Evolutionary conservation across 2,888 invertebrate genomes (phyloP), one percentile per base, ranked within the genome.

Genomic region (Mycalesis mineus): DNA sequence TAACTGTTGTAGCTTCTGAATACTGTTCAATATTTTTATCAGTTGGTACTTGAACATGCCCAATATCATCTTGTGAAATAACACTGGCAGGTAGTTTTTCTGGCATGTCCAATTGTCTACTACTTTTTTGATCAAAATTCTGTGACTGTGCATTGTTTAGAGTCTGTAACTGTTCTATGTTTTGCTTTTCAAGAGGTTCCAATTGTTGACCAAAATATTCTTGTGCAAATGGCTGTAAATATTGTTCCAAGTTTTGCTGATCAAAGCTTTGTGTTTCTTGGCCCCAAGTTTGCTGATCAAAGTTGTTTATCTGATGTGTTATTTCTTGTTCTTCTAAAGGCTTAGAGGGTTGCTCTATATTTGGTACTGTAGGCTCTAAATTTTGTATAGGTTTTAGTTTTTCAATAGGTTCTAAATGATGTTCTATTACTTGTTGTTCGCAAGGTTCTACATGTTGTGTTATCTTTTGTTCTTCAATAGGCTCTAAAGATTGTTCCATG

Each of bases 381-480:
- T 22, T 22, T 5, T 22, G 22, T 22, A 5, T 40, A 63, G 52
- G 52, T 68, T 61, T 65, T 67, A 63, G 6, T 14, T 2, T 65
- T 13, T 58, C 61, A 47, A 68, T 61, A 14, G 66, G 64, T 52
- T 64, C 62, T 42, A 60, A 55, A 33, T 45, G 57, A 62, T 53
- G 68, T 55, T 47, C 36, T 33, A 37, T 42, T 28, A 56, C 52
- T 8, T 60, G 33, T 40, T n/a, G 66, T 14, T 58, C 61, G 47
- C 68, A 62, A 13, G 66, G 64, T 53, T 64, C 62, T 42, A 60
- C 53, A 33, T 45, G 57, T 63, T 53, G 68, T 55, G 48, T 33
- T 29, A 37, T 42, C 22, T 57, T 54, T 8, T 60, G 29, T 40
- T 13, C 15, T 14, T 48, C 14, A 36, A 13, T 33, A 14, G 13